Evolutionary conservation across 2,888 invertebrate species (phyloP).

Genomic region (Troides aeacus): DNA sequence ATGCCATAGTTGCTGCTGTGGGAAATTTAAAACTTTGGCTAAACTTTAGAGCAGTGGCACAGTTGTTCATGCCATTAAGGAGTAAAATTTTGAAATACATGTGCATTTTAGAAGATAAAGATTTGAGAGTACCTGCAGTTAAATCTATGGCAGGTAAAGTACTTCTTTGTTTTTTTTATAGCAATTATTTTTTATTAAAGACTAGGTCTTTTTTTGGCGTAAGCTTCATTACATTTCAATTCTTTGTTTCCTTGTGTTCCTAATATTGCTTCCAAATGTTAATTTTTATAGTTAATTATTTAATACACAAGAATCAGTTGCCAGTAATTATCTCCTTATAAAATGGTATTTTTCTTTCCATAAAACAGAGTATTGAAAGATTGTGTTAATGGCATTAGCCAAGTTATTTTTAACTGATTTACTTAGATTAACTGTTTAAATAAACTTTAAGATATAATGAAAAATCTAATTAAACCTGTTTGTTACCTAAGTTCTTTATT

Average conservation of each 20-base stretch:
- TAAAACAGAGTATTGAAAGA: not conserved
- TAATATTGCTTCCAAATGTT: too few relatives aligned
- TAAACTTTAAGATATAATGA: too few relatives aligned
- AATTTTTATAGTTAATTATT: too few relatives aligned
- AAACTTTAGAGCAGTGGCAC: conserved; percentile 93
- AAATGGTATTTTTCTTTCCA: too few relatives aligned
- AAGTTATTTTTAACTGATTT: not conserved
- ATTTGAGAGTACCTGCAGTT: conserved; percentile 91
- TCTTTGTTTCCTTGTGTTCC: too few relatives aligned
- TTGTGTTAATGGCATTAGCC: not conserved
- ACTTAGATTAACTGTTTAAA: not conserved
- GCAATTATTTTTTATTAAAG: too few relatives aligned
- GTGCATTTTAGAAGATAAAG: conserved; percentile 95
- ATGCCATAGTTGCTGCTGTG: conserved; percentile 94
- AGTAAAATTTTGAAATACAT: conserved; percentile 94
- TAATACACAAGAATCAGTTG: too few relatives aligned
- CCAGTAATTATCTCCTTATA: too few relatives aligned
- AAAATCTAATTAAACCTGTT: too few relatives aligned
- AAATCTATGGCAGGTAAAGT: conserved; percentile 93
- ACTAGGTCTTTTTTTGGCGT: too few relatives aligned
- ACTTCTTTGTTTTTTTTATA: not conserved
- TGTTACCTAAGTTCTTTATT: too few relatives aligned
- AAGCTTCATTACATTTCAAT: too few relatives aligned
- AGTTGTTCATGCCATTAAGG: conserved; percentile 92
- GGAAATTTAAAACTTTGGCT: conserved; percentile 96